Base-by-base conservation (phyloP, 2,888 invertebrate species). In the Frankliniella fusca region DNA sequence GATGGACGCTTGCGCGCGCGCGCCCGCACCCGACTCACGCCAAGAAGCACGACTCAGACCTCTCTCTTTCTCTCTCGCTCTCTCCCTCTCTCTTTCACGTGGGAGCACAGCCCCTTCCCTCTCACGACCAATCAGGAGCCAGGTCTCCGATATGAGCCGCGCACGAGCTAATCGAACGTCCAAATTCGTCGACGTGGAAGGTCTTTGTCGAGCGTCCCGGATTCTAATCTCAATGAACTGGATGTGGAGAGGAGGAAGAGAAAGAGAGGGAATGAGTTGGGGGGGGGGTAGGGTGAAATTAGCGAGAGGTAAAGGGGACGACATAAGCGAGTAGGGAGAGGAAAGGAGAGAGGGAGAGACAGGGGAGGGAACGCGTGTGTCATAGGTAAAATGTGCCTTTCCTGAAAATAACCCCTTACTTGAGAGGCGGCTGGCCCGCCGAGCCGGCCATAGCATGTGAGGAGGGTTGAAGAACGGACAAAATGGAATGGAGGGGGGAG, bases 201-300 rank as follows among this genome's bases (percentile, higher is more conserved):
- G 70, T 76, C 70, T 76, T 76, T 76, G 70, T 76, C 12, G 61
- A 18, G 61, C 61, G 61, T n/a, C 18, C 61, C 61, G 61, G 61
- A 61, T 61, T 18, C 61, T 61, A 76, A 76, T 76, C 70, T 76
- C 70, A 76, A 76, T 76, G 23, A 76, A 76, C 70, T 76, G 70
- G 27, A 76, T 61, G 18, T 18, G 61, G 61, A n/a, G n/a, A n/a
- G 11, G 70, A 70, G 70, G n/a, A n/a, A 9, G 20, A n/a, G 70
- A 23, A 23, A 11, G 23, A n/a, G 23, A 23, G 23, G 23, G 23
- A 70, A 65, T 54, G 54, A 18, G 54, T 54, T 20, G 20, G 12
- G 20, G n/a, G 38, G 61, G 61, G 70, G 12, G 12, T 23, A 76
- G 9, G 70, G 27, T 27, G 70, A 27, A 76, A 76, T 27, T 76